Evolutionary conservation across 2,888 invertebrate species (phyloP).

Genomic region (Lasius platythorax): DNA sequence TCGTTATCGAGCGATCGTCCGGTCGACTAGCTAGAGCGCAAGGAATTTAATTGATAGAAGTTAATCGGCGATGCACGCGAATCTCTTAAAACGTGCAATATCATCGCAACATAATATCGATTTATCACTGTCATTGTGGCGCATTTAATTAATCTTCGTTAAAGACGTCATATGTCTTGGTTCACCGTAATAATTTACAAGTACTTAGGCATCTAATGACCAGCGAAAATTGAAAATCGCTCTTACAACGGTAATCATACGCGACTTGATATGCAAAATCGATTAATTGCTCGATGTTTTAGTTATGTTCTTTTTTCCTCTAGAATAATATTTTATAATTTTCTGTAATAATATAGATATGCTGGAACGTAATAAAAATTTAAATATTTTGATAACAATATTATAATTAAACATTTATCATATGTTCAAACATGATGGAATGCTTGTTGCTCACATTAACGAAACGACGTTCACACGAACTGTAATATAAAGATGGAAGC

Average conservation of each 20-base stretch:
- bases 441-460: slow-evolving; percentile 15
- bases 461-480: slow-evolving; percentile 15
- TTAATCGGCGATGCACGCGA: slow-evolving; percentile 36
- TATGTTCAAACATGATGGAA: neutral
- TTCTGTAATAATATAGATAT: neutral
- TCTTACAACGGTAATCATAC: slow-evolving; percentile 3
- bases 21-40: neutral
- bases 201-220: slow-evolving; percentile 45
- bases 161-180: slow-evolving; percentile 41
- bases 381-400: neutral
- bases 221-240: slow-evolving; percentile 41
- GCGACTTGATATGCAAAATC: neutral
- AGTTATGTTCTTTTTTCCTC: slow-evolving; percentile 3
- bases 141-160: slow-evolving; percentile 54
- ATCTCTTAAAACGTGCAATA: slow-evolving; percentile 50
- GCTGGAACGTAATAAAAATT: neutral
- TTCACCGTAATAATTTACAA: slow-evolving; percentile 31
- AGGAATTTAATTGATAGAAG: slow-evolving; percentile 40
- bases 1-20: slow-evolving; percentile 4
- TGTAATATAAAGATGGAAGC: slow-evolving; percentile 31
- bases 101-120: slow-evolving; percentile 49
- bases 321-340: slow-evolving; percentile 10
- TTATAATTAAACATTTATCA: slow-evolving; percentile 12
- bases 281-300: slow-evolving; percentile 32
- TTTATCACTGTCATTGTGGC: slow-evolving; percentile 50